Evolutionary conservation across 2,797 vertebrate genomes (phyloP), one percentile per base, ranked within the genome.

Genomic region (Zalophus californianus): DNA sequence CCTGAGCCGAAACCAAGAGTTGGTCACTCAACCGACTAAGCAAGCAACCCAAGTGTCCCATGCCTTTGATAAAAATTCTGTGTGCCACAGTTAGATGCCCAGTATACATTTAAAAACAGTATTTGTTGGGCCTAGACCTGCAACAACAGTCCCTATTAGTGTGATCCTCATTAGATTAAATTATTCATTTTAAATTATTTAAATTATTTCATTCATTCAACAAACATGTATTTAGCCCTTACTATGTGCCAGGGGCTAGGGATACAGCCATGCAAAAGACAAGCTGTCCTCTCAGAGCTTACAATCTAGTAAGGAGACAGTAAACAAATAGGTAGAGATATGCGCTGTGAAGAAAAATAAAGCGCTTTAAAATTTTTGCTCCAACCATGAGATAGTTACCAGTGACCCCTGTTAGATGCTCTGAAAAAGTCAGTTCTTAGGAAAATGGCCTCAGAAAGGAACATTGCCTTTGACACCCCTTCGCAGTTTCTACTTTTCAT

Each of bases 181-280:
- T 62, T 29, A 62, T 29, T 62, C 62, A 66, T 66, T 66, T 66
- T n/a, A 66, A 66, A 29, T 32, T 27, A 91, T 86, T 91, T 91
- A 84, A 83, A 94, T 90, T 92, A 90, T 91, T 91, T 94, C 27
- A 86, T 92, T 94, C 5, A 85, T 86, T 93, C 14, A 83, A 41
- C 44, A 94, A 94, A 91, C 44, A 41, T 54, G 29, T 66, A 91
- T 92, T 82, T 90, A 93, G 8, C 66, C 66, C 44, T 95, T 93
- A 70, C 20, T 96, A 1, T 92, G 29, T 90, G 75, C 60, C 25
- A 48, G 1, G 29, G 66, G 21, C 50, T 96, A 54, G 66, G 41
- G 11, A 80, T 88, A 66, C 16, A 60, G 44, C 32, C 25, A 29
- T 73, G 6, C 41, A 62, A 84, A 91, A 80, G n/a, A 70, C 48